Evolutionary conservation across 1,140 invertebrate species (phyloP).

Genomic region (Ditylenchus dipsaci): DNA sequence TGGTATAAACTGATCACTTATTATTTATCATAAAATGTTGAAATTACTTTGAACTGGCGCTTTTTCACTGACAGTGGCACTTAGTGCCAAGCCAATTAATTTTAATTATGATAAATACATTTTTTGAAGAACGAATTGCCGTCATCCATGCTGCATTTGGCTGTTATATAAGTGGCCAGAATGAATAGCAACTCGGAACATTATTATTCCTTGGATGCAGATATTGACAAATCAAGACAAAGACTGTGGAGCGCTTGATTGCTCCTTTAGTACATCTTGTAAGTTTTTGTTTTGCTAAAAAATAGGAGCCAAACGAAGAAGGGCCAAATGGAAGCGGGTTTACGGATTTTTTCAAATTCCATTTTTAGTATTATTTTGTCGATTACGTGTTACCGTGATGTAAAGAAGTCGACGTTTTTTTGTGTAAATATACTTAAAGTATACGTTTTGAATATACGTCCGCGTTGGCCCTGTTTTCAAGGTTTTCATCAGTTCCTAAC

Average conservation of each 20-base stretch:
- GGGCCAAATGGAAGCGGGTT: too few species aligned
- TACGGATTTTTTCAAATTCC: too few species aligned
- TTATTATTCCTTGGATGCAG: slow-evolving; percentile 18
- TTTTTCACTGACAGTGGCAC: background rate
- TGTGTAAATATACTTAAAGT: too few species aligned
- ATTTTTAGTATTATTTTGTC: too few species aligned
- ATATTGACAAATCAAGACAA: slow-evolving; percentile 35
- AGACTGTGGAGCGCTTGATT: slow-evolving; percentile 28
- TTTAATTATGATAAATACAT: background rate
- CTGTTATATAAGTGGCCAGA: background rate
- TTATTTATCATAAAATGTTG: too few species aligned
- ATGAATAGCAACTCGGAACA: background rate
- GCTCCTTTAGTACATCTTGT: slow-evolving; percentile 28
- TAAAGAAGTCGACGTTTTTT: too few species aligned
- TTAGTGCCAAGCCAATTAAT: slow-evolving; percentile 1
- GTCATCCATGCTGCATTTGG: background rate
- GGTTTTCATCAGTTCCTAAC: too few species aligned
- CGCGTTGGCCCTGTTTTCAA: too few species aligned
- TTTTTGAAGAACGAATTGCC: background rate
- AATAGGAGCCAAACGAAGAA: slow-evolving; percentile 1
- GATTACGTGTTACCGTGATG: too few species aligned
- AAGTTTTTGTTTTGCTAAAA: slow-evolving; percentile 6
- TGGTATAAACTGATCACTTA: too few species aligned
- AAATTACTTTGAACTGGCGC: background rate
- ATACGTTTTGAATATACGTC: too few species aligned